Evolutionary conservation across 2,888 invertebrate species (phyloP), one percentile per base, ranked within the genome.

Genomic region (Calliopum simillimum): DNA sequence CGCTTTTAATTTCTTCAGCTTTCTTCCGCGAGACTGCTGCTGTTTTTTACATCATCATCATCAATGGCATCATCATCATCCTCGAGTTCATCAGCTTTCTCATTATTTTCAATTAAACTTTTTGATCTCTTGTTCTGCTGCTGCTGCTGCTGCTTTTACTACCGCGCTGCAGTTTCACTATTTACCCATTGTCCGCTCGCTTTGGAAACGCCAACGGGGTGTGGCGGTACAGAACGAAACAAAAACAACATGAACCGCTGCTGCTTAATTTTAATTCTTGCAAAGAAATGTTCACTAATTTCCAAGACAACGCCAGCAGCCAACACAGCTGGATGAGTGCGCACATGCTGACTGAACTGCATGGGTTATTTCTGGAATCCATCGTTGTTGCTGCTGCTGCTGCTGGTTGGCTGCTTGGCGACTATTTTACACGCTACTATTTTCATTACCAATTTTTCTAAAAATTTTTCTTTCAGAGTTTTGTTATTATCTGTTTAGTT

Each of bases 101-200:
- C 68, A 71, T 71, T 71, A 68, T 68, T 71, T 68, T 71, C 71
- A 71, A 71, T 71, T 71, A 71, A 71, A 68, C 68, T 68, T 56
- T 67, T 68, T 59, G 59, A 59, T 59, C 59, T 59, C 59, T 43
- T 19, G 33, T 59, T 41, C 41, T 59, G 12, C 55, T n/a, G n/a
- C n/a, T n/a, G n/a, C n/a, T n/a, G 19, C 33, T 25, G 8, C n/a
- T 16, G n/a, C 19, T 16, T 43, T n/a, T 19, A 41, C 19, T n/a
- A 51, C 19, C 51, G n/a, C 47, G 47, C 51, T 16, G 51, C 11
- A 16, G 21, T 51, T 21, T 21, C 19, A 16, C 19, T 21, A 16
- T 21, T 11, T 19, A 16, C 51, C n/a, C 51, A 11, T 16, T 33
- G 33, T 33, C 5, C 8, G 8, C 6, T 16, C 19, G 21, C 51